Evolutionary conservation across 2,113 vertebrate species (phyloP).

Genomic region (Centropus unirufus): DNA sequence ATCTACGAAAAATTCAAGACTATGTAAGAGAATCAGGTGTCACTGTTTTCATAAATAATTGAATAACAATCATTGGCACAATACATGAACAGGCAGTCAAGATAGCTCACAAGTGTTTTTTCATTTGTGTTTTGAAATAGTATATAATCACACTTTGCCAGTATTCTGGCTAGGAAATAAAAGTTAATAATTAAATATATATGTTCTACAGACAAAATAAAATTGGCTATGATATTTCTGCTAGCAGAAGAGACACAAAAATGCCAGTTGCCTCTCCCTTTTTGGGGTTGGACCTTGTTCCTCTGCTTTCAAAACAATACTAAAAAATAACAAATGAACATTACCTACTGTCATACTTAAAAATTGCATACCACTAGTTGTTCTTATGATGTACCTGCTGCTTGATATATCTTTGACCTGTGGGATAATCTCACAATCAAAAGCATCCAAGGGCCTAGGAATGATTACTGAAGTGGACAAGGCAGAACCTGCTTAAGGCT

Average conservation of each 20-base stretch:
- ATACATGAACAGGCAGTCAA: constrained; percentile 1
- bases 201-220: not conserved
- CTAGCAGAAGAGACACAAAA: not conserved
- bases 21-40: not conserved
- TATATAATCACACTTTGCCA: not conserved
- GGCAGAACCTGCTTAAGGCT: not conserved
- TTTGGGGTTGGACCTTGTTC: not conserved
- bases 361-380: not conserved
- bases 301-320: not conserved
- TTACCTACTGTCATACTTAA: not conserved
- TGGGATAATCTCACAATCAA: not conserved
- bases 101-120: too few species aligned
- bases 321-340: not conserved
- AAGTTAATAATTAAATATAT: constrained; percentile 22
- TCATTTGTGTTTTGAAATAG: too few species aligned
- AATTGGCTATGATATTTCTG: not conserved
- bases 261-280: not conserved
- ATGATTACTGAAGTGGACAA: not conserved
- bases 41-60: not conserved
- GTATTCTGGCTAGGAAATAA: not conserved
- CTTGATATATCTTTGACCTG: not conserved
- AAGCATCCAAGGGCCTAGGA: not conserved
- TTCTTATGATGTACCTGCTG: not conserved
- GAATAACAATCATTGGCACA: not conserved
- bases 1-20: not conserved